Conservation (phyloP, 2,797 vertebrate species). For the Simalia tracyae region DNA sequence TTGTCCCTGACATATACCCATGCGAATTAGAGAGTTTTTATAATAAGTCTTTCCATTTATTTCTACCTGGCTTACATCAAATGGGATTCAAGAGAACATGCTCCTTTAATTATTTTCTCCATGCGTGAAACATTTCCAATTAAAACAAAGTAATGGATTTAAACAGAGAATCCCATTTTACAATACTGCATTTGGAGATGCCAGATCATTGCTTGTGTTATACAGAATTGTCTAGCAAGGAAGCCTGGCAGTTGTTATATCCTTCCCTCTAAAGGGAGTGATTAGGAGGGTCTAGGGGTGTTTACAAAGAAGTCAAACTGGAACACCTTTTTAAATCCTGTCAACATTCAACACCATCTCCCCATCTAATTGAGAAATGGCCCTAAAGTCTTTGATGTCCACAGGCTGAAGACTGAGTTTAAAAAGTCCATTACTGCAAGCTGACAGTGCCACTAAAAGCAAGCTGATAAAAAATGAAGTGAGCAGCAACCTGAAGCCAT, state of each 20-base stretch:
- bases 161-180: conserved; percentile 24
- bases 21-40: neutral
- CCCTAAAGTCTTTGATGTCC: conserved; percentile 23
- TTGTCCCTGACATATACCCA: neutral
- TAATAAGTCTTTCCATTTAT: neutral
- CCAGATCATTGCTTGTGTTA: conserved; percentile 19
- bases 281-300: neutral
- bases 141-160: conserved; percentile 31
- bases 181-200: conserved; percentile 23
- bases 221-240: conserved; percentile 5
- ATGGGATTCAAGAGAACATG: neutral
- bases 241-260: conserved; percentile 23
- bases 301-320: conserved; percentile 35
- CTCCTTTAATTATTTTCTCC: conserved; percentile 18
- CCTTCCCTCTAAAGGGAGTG: neutral
- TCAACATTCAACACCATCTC: conserved; percentile 27
- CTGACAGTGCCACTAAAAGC: conserved; percentile 9
- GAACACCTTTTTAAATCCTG: conserved; percentile 20
- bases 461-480: conserved; percentile 19
- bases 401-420: conserved; percentile 4
- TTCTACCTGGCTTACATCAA: conserved; percentile 4
- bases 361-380: conserved; percentile 24
- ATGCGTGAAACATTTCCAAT: conserved; percentile 14
- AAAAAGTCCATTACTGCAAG: neutral
- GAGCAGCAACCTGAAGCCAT: conserved; percentile 1